Percentiles rank a stretch among this genome's conserved stretches.
Conservation (phyloP, 2,797 vertebrate genomes). For the Manis javanica region DNA sequence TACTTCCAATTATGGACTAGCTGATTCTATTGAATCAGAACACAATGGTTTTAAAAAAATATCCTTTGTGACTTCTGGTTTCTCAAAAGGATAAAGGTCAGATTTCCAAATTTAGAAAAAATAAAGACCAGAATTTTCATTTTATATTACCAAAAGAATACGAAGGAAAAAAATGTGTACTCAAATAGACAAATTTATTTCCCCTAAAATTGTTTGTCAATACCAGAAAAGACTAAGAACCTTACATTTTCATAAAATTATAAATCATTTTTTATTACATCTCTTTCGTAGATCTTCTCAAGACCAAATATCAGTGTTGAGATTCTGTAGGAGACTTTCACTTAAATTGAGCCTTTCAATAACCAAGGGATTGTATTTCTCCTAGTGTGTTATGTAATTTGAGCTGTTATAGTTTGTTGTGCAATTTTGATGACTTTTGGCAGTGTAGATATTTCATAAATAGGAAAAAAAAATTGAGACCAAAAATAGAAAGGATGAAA, state of each 20-base stretch:
- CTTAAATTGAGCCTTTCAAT: neutral
- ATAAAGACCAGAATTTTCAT: neutral
- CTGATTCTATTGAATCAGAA: neutral
- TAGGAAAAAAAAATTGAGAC: slow-evolving; percentile 56
- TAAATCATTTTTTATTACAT: neutral
- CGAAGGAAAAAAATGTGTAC: neutral
- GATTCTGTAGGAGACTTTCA: neutral
- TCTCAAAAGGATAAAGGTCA: neutral
- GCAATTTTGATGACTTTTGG: slow-evolving; percentile 72
- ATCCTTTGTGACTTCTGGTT: neutral
- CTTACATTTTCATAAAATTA: neutral
- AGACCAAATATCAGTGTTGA: neutral
- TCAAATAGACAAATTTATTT: neutral
- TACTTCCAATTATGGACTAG: neutral
- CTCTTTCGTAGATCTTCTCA: neutral
- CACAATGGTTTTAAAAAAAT: neutral
- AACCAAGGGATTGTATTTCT: neutral
- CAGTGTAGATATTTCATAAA: slow-evolving; percentile 74
- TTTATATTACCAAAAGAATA: slow-evolving; percentile 17
- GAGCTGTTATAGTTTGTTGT: slow-evolving; percentile 51
- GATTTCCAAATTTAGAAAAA: neutral
- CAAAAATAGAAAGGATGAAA: slow-evolving; percentile 72
- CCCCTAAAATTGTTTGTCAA: neutral
- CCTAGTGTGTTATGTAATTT: slow-evolving; percentile 49
- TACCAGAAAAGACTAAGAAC: neutral